Evolutionary conservation across 2,888 invertebrate species (phyloP), one percentile per base, ranked within the genome.

Genomic region (Serrognathus titanus): DNA sequence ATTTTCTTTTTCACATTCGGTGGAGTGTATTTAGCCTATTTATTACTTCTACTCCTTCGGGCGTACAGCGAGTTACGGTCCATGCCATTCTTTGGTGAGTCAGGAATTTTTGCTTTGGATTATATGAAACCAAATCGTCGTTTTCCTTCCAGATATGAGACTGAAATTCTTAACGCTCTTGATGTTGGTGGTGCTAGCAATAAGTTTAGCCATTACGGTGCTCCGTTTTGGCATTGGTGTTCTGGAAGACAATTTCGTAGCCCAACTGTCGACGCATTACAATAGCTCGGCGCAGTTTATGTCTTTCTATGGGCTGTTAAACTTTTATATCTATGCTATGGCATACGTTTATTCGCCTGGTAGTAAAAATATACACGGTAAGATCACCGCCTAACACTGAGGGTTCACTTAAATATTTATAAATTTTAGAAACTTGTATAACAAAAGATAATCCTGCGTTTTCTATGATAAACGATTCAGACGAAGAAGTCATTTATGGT

Each of bases 391-490:
- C 5, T 11, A 31, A 51, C 20, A 36, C 16, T n/a, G 6, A 45
- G 13, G 2, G 5, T 39, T 50, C 16, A 16, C 16, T 24, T 20
- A 31, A 31, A 31, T 6, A 41, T 49, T 48, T 12, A 13, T 48
- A 39, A 5, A 64, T 82, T 82, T 55, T 81, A 92, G 96, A 96
- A 78, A 85, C 92, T 49, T 86, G 91, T 49, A 92, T 97, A 66
- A 92, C 94, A 51, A 97, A 96, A 80, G 97, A 97, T 81, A 97
- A 97, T 81, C 97, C 97, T 48, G 92, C 96, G 9, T 93, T 97
- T 78, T 97, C 97, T 16, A 97, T 98, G 97, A 89, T 97, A 68
- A 97, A 97, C 78, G 97, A 98, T 73, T 97, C 96, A 0, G 97
- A 97, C 73, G 97, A 97, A 77, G 95, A 95, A 65, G 94, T 97